These are phyloP conservation scores for Aplodontia rufa DNA, from an alignment of 2,113 vertebrate species.

Conservation along the genomic window DNA sequence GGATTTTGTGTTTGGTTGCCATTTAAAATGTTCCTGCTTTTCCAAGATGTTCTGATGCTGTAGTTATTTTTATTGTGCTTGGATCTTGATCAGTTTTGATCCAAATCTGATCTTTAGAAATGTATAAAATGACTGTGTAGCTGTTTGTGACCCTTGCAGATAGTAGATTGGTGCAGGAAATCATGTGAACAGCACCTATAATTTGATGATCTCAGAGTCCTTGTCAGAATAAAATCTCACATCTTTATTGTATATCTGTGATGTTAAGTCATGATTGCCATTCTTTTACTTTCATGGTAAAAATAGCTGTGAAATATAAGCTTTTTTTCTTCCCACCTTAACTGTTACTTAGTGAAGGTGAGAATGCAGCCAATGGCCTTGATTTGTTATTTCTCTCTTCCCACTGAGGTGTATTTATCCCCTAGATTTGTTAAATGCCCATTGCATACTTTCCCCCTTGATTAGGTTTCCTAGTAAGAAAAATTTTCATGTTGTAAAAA, in stretches of 20 bases:
- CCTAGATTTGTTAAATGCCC: neutral
- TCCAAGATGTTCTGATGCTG: neutral
- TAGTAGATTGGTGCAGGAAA: neutral
- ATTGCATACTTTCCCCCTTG: neutral
- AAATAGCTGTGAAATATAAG: neutral
- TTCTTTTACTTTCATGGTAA: neutral
- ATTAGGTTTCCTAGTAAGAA: neutral
- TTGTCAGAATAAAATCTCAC: neutral
- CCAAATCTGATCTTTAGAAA: neutral
- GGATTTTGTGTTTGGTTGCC: neutral
- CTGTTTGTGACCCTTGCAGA: neutral
- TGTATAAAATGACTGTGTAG: neutral
- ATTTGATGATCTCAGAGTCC: neutral
- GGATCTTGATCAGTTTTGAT: neutral
- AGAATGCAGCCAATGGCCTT: neutral
- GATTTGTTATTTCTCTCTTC: neutral
- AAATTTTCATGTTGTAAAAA: neutral
- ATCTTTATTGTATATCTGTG: neutral
- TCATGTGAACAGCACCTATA: neutral
- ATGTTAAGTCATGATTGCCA: neutral
- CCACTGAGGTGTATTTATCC: neutral
- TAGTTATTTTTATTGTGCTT: slow-evolving; percentile 12
- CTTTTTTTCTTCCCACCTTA: neutral
- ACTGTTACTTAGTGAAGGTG: neutral
- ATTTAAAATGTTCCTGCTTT: neutral